These are phyloP conservation scores for Riptortus pedestris DNA, from an alignment of 1,140 invertebrate species.

Conservation along the genomic window DNA sequence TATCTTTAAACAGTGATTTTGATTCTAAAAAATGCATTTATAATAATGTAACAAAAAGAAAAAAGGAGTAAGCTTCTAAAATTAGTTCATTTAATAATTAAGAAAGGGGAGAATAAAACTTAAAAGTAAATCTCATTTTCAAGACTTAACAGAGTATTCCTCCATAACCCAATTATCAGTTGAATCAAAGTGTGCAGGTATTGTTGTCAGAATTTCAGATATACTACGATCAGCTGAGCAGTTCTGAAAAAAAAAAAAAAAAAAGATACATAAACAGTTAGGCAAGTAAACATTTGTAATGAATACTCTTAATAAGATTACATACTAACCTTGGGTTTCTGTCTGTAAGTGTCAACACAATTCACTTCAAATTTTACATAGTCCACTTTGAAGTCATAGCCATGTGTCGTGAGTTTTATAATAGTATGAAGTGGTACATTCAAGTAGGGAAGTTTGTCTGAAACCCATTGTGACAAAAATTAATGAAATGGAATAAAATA, in stretches of 20 bases:
- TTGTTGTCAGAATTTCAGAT: conserved; percentile 54
- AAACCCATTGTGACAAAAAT: no score
- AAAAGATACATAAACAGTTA: background rate
- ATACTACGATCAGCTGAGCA: conserved; percentile 49
- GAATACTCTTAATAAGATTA: no score
- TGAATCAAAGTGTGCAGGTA: conserved; percentile 56
- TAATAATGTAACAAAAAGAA: no score
- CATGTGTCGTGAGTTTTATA: conserved; percentile 69
- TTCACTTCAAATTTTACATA: conserved; percentile 68
- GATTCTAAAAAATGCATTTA: no score
- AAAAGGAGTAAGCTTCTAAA: no score
- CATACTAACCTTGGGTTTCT: conserved; percentile 48
- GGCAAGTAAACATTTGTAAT: background rate
- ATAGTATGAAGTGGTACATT: conserved; percentile 86
- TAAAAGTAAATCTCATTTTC: no score
- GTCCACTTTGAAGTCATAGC: conserved; percentile 73
- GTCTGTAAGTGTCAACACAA: conserved; percentile 72
- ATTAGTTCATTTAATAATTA: no score
- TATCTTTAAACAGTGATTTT: no score
- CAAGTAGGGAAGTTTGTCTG: conserved; percentile 78
- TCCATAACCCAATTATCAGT: conserved; percentile 1
- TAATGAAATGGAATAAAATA: background rate
- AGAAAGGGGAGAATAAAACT: no score
- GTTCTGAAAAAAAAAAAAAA: conserved; percentile 41
- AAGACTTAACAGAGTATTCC: background rate